Percentiles rank a stretch among this genome's conserved stretches.
These are phyloP conservation scores for Mycetomoellerius zeteki DNA, from an alignment of 1,140 invertebrate species.

Conservation along the genomic window DNA sequence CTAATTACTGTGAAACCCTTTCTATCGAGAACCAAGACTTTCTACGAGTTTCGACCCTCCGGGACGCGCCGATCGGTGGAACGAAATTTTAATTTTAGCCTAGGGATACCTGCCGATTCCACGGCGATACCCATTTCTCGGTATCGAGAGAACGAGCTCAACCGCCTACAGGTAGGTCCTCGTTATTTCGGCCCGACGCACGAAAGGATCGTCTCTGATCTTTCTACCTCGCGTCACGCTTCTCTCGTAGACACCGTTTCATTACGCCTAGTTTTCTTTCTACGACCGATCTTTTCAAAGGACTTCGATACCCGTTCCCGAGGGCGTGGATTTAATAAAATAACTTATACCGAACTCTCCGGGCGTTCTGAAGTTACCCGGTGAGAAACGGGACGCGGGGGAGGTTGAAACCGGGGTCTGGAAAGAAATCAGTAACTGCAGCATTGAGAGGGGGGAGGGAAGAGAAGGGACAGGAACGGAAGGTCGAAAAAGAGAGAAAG, in stretches of 20 bases:
- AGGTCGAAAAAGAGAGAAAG: slow-evolving; percentile 17
- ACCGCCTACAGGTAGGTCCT: slow-evolving; percentile 46
- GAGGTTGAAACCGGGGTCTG: slow-evolving; percentile 25
- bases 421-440: slow-evolving; percentile 58
- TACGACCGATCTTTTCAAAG: slow-evolving; percentile 47
- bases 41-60: slow-evolving; percentile 41
- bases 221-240: slow-evolving; percentile 37
- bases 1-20: slow-evolving; percentile 44
- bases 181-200: slow-evolving; percentile 42
- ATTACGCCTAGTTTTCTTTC: slow-evolving; percentile 61
- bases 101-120: slow-evolving; percentile 52
- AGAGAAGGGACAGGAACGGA: slow-evolving; percentile 7
- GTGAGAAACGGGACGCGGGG: slow-evolving; percentile 29
- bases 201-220: slow-evolving; percentile 9
- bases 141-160: slow-evolving; percentile 46
- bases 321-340: slow-evolving; percentile 79
- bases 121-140: slow-evolving; percentile 56
- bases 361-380: slow-evolving; percentile 68
- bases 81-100: slow-evolving; percentile 49
- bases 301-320: slow-evolving; percentile 57
- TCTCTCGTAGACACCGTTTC: slow-evolving; percentile 51
- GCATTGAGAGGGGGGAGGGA: neutral
- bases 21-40: slow-evolving; percentile 15
- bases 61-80: slow-evolving; percentile 26
- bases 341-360: slow-evolving; percentile 77